Conservation (phyloP, 2,797 vertebrate species). For the Cossypha dichroa region DNA sequence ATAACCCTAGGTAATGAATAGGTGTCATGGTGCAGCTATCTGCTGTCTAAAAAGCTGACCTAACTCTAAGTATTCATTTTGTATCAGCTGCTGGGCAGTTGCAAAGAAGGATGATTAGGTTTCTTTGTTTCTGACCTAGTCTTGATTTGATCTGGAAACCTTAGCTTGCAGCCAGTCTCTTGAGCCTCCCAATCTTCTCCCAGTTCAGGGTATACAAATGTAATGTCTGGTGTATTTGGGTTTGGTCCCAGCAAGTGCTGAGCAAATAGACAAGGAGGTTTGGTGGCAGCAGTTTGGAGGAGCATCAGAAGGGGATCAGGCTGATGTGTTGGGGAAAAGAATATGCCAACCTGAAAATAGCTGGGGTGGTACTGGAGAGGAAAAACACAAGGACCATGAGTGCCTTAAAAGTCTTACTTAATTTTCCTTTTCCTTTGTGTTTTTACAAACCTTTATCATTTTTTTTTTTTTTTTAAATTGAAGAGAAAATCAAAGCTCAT, state of each 20-base stretch:
- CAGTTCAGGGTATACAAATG: background rate
- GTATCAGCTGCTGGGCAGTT: background rate
- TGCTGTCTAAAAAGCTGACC: background rate
- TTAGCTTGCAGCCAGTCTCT: background rate
- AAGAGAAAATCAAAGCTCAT: background rate
- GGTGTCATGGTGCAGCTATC: background rate
- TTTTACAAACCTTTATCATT: background rate
- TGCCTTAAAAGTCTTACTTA: background rate
- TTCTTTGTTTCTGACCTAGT: background rate
- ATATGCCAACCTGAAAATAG: background rate
- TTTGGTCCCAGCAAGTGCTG: background rate
- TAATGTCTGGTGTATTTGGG: rapidly evolving
- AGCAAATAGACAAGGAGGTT: background rate
- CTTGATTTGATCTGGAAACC: background rate
- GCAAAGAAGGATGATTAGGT: background rate
- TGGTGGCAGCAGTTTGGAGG: background rate
- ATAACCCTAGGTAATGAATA: background rate
- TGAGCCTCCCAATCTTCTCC: background rate
- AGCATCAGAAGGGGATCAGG: background rate
- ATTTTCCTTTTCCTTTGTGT: background rate
- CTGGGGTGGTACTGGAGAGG: background rate
- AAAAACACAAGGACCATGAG: background rate
- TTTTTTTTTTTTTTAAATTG: background rate
- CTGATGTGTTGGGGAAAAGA: background rate
- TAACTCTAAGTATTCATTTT: background rate